Conservation (phyloP, 2,888 invertebrate species). For the Herminia tarsipennalis region DNA sequence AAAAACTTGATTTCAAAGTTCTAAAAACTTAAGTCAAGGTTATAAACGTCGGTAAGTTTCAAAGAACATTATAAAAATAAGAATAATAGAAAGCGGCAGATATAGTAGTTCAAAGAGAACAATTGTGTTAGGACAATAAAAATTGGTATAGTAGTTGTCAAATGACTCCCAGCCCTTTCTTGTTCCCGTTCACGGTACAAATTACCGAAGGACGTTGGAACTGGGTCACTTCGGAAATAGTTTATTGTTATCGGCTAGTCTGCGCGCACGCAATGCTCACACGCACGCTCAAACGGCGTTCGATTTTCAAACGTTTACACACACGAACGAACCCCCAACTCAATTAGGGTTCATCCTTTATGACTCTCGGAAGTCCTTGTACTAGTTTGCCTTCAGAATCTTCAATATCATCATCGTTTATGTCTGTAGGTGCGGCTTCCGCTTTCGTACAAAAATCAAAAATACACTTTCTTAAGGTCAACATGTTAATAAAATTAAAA, state of each 20-base stretch:
- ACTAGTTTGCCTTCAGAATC: slow-evolving; percentile 72
- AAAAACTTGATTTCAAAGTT: slow-evolving; percentile 38
- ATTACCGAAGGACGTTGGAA: slow-evolving; percentile 84
- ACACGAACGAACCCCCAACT: slow-evolving; percentile 61
- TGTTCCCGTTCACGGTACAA: slow-evolving; percentile 83
- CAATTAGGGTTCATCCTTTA: slow-evolving; percentile 79
- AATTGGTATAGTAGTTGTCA: slow-evolving; percentile 65
- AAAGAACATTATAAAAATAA: slow-evolving; percentile 45
- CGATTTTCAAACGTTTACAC: slow-evolving; percentile 76
- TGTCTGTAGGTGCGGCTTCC: slow-evolving; percentile 64
- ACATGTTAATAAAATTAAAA: slow-evolving; percentile 77
- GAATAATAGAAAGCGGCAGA: slow-evolving; percentile 57
- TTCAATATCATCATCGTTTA: slow-evolving; percentile 56
- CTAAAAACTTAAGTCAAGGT: slow-evolving; percentile 57
- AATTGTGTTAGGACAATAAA: slow-evolving; percentile 66
- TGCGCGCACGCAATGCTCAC: slow-evolving; percentile 80
- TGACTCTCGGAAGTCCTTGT: slow-evolving; percentile 62
- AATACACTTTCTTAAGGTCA: slow-evolving; percentile 75
- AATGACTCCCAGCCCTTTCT: slow-evolving; percentile 81
- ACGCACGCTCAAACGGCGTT: slow-evolving; percentile 63
- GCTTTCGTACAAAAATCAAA: slow-evolving; percentile 69
- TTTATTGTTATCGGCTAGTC: slow-evolving; percentile 85
- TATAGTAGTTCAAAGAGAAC: slow-evolving; percentile 56
- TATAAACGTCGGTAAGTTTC: slow-evolving; percentile 49
- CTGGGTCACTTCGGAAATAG: slow-evolving; percentile 86